Percentiles rank a stretch among this genome's conserved stretches.
Conservation (phyloP, 2,888 invertebrate species). For the Sinohyriopsis cumingii region DNA sequence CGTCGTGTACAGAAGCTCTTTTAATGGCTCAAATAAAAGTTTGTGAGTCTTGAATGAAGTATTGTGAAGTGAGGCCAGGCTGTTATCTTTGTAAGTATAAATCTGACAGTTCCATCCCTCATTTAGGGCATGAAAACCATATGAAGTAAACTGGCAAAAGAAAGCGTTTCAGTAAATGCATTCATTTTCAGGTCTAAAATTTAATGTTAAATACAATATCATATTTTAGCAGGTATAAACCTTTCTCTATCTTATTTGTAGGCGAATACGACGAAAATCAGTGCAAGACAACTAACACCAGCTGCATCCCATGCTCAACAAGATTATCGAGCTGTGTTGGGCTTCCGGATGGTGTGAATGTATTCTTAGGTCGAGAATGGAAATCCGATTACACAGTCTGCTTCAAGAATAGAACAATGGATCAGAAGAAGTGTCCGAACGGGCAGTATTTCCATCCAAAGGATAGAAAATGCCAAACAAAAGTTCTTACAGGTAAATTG, state of each 20-base stretch:
- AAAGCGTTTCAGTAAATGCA: background rate
- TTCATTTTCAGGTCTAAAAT: conserved; percentile 12
- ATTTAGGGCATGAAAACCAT: no score
- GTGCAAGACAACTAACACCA: conserved; percentile 15
- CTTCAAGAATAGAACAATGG: conserved; percentile 1
- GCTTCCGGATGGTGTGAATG: conserved; percentile 29
- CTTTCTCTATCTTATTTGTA: conserved; percentile 11
- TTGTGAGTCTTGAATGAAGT: no score
- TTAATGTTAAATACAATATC: background rate
- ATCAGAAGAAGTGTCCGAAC: conserved; percentile 1
- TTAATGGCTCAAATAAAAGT: no score
- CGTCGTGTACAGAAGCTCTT: background rate
- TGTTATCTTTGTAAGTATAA: background rate
- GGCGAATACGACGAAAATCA: conserved; percentile 45
- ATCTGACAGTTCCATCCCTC: no score
- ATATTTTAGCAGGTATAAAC: background rate
- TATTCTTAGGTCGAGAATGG: conserved; percentile 13
- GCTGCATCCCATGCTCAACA: conserved; percentile 5
- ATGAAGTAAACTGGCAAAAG: no score
- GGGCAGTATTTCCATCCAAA: conserved; percentile 13
- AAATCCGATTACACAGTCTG: conserved; percentile 11
- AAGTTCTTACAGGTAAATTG: conserved; percentile 23
- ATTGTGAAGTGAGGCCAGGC: no score
- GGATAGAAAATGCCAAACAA: conserved; percentile 21
- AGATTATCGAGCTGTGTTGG: conserved; percentile 11